phyloP scores from a whole-genome alignment of 2,888 invertebrate genomes.

The Brenthis daphne region DNA sequence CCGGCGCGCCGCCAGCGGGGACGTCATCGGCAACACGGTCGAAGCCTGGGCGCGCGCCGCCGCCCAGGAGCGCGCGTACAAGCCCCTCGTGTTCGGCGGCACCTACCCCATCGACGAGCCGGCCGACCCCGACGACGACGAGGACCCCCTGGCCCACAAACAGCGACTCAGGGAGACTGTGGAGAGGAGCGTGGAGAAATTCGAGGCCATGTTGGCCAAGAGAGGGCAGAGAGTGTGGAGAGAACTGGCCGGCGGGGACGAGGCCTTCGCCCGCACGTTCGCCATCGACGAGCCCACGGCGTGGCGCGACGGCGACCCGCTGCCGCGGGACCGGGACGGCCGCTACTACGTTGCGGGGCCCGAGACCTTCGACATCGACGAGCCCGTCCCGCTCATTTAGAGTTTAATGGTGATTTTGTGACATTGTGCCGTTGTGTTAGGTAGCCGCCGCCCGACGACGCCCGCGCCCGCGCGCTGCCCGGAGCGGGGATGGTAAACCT shows the following conservation, averaged over 20 bases:
- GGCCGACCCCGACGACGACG: conserved; percentile 36
- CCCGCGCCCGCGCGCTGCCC: too few species aligned
- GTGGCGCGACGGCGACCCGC: conserved; percentile 36
- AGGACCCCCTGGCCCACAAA: conserved; percentile 42
- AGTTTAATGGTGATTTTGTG: neutral
- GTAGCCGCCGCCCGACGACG: too few species aligned
- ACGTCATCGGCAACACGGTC: conserved; percentile 83
- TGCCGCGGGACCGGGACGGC: conserved; percentile 37
- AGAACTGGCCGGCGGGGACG: neutral
- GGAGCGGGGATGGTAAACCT: too few species aligned
- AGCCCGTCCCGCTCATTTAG: conserved; percentile 64
- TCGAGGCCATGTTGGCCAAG: conserved; percentile 62
- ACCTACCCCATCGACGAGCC: conserved; percentile 94
- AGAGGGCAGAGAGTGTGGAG: conserved; percentile 29
- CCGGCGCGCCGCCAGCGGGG: conserved; percentile 58
- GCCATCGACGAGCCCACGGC: conserved; percentile 79
- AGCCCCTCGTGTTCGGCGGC: conserved; percentile 90
- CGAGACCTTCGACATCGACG: conserved; percentile 82
- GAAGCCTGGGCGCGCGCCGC: conserved; percentile 84
- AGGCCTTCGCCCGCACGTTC: conserved; percentile 48
- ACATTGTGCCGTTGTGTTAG: too few species aligned
- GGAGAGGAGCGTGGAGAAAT: conserved; percentile 74
- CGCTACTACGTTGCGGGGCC: conserved; percentile 71
- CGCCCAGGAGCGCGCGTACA: conserved; percentile 70
- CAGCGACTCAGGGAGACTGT: conserved; percentile 61